Evolutionary conservation across 2,888 invertebrate genomes (phyloP), one percentile per base, ranked within the genome.

Genomic region (Drosophila cracens): DNA sequence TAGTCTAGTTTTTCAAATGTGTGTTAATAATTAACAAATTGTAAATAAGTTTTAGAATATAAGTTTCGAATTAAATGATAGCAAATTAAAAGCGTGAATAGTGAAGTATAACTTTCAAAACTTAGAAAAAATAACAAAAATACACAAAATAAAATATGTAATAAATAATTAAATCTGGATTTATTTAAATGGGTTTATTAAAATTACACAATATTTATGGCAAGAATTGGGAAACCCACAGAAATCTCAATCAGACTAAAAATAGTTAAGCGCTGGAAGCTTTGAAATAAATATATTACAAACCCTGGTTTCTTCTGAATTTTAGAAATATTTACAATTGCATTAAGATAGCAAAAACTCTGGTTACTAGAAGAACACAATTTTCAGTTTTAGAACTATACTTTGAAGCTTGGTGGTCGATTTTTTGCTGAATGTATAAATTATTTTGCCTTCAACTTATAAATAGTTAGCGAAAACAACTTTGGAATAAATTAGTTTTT

Each of bases 301-400:
- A n/a, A 0, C 1, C 4, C 10, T 10, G n/a, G 4, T 40, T 40
- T n/a, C 1, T 2, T 4, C 1, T 10, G n/a, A 1, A n/a, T 4
- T 10, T 10, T 40, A 40, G 1, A n/a, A 8, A n/a, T 3, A 38
- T 43, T 0, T 21, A 11, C 10, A 40, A 40, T 40, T n/a, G 2
- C 11, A 40, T 40, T 10, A 40, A n/a, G 10, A n/a, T 11, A 10
- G n/a, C 5, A n/a, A 11, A n/a, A 40, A 11, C 10, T 2, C 10
- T 18, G 40, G n/a, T 40, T n/a, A 43, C 21, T n/a, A 1, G n/a
- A 43, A 11, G 11, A 1, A n/a, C n/a, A 11, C 2, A 11, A 43
- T 43, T 6, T 43, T 5, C n/a, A 21, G 43, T 40, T n/a, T 38
- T 10, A 11, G 2, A 43, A 43, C 43, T n/a, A n/a, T n/a, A 13